A percentile compares a stretch with the other conserved stretches of the same genome.
phyloP scores from a whole-genome alignment of 1,140 invertebrate species.

The Pollicipes pollicipes region DNA sequence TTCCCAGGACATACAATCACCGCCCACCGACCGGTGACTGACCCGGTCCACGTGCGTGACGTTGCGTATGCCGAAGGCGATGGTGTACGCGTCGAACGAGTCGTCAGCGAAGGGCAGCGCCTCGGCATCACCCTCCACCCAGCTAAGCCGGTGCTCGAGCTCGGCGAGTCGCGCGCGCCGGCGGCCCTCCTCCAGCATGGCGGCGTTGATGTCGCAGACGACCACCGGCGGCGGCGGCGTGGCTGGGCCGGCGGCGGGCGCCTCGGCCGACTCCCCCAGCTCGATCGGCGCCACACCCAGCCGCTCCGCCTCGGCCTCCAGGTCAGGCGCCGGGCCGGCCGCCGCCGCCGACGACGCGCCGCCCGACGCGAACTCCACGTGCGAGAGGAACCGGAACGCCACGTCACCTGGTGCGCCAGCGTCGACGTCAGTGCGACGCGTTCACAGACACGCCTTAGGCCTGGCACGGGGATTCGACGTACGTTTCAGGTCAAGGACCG shows the following conservation, averaged over 20 bases:
- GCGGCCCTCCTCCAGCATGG: slow-evolving; percentile 3
- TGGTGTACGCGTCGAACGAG: slow-evolving; percentile 81
- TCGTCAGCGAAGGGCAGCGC: slow-evolving; percentile 58
- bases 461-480: too few relatives aligned
- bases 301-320: neutral
- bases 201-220: slow-evolving; percentile 22
- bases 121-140: slow-evolving; percentile 83
- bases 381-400: neutral
- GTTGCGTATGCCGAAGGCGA: slow-evolving; percentile 95
- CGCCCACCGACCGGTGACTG: neutral
- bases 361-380: neutral
- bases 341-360: too few relatives aligned
- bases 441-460: too few relatives aligned
- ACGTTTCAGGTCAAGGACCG: too few relatives aligned
- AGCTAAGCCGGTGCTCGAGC: slow-evolving; percentile 36
- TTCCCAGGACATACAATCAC: too few relatives aligned
- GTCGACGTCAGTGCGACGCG: too few relatives aligned
- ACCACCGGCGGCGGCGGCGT: slow-evolving; percentile 22
- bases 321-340: neutral
- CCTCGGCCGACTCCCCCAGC: neutral
- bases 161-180: neutral
- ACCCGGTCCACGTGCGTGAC: slow-evolving; percentile 74
- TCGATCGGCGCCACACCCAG: neutral
- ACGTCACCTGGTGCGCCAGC: neutral
- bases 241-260: too few relatives aligned